A percentile compares a stretch with the other conserved stretches of the same genome.
Conservation (phyloP, 2,797 vertebrate species). For the Melanotaenia nigrans region DNA sequence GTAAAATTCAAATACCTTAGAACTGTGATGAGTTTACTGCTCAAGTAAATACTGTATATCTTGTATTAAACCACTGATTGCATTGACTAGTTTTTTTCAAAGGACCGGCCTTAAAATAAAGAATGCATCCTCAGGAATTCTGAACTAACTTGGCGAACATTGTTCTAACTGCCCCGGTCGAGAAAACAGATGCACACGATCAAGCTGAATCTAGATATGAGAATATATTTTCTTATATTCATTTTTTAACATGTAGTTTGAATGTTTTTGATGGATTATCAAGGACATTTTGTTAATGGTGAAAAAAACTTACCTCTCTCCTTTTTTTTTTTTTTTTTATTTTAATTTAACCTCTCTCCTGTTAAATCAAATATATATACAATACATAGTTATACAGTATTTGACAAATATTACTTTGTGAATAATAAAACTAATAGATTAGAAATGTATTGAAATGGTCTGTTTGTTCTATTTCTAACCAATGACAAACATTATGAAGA, state of each 20-base stretch:
- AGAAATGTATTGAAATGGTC: background rate
- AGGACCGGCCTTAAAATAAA: background rate
- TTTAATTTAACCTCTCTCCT: background rate
- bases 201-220: background rate
- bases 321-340: too few relatives aligned
- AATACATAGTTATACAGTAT: too few relatives aligned
- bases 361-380: background rate
- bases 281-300: background rate
- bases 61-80: background rate
- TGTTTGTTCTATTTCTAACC: too few relatives aligned
- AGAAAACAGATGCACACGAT: fast-evolving
- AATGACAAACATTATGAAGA: background rate
- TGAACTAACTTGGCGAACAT: background rate
- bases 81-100: background rate
- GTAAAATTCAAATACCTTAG: background rate
- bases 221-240: background rate
- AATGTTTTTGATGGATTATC: background rate
- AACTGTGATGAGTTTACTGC: background rate
- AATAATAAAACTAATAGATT: background rate
- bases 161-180: background rate
- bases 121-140: background rate
- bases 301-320: background rate
- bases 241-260: background rate
- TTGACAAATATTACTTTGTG: too few relatives aligned
- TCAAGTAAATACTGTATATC: background rate